phyloP scores from a whole-genome alignment of 2,888 invertebrate genomes.

The Xestia c-nigrum region DNA sequence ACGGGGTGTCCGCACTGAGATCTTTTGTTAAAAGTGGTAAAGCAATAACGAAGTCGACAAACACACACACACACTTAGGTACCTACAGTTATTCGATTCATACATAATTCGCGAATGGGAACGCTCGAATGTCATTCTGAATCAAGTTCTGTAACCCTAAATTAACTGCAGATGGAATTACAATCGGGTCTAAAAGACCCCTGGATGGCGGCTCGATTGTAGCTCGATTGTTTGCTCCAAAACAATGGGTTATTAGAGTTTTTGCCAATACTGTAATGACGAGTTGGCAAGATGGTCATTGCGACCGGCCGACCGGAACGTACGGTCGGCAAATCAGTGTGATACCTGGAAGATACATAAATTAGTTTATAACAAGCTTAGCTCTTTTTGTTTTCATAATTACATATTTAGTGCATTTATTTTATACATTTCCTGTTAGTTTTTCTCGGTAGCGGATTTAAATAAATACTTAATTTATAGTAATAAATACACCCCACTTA shows the following conservation, averaged over 20 bases:
- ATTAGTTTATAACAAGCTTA: constrained; percentile 47
- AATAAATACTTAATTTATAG: background rate
- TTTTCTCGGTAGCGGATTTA: background rate
- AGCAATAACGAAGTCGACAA: background rate
- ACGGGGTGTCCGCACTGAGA: background rate
- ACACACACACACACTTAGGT: background rate
- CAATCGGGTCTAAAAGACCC: constrained; percentile 55
- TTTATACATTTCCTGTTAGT: constrained; percentile 6
- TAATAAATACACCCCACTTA: too few relatives aligned
- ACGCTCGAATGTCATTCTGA: constrained; percentile 28
- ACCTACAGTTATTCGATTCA: constrained; percentile 32
- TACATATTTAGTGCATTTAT: background rate
- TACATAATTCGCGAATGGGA: constrained; percentile 30
- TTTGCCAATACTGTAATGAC: constrained; percentile 79
- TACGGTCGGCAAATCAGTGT: constrained; percentile 49
- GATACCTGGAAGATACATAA: constrained; percentile 16
- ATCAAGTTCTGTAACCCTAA: constrained; percentile 57
- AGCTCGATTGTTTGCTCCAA: constrained; percentile 65
- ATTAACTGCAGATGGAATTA: constrained; percentile 65
- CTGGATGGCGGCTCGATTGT: constrained; percentile 61
- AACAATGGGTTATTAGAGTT: constrained; percentile 83
- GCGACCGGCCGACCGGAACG: constrained; percentile 59
- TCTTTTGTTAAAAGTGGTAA: background rate
- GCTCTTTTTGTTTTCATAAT: constrained; percentile 29
- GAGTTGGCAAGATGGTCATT: constrained; percentile 65